phyloP scores from a whole-genome alignment of 2,113 vertebrate species.

The Leucosticte australis region DNA sequence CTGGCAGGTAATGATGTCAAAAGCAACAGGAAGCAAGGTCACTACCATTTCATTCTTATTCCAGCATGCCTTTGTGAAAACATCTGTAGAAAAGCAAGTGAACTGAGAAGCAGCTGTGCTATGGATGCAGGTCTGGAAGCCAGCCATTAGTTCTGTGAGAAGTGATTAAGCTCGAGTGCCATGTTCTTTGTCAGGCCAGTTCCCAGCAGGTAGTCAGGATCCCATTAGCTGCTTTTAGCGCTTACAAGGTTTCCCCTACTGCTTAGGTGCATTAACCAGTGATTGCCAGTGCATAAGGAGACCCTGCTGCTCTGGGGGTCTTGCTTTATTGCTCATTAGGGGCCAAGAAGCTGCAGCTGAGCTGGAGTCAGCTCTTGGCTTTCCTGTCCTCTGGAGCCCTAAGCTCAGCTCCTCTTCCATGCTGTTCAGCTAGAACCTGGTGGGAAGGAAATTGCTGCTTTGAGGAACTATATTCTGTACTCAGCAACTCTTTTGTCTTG shows the following conservation, averaged over 20 bases:
- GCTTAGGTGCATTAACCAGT: background rate
- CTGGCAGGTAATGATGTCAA: background rate
- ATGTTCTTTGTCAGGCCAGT: background rate
- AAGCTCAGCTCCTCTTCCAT: background rate
- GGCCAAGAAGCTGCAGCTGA: background rate
- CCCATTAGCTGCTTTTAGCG: background rate
- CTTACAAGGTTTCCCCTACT: background rate
- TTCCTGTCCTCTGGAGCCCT: background rate
- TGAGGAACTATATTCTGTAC: background rate
- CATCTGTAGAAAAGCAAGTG: background rate
- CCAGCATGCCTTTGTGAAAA: background rate
- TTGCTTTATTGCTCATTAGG: background rate
- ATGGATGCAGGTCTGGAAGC: background rate
- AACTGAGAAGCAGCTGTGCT: background rate
- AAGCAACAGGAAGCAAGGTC: background rate
- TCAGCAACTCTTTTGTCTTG: background rate
- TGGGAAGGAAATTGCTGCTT: background rate
- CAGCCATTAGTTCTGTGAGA: background rate
- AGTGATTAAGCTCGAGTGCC: background rate
- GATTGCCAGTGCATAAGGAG: background rate
- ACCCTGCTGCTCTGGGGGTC: background rate
- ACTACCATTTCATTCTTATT: background rate
- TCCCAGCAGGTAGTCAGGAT: background rate
- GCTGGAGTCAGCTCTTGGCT: accelerated
- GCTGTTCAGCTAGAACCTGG: background rate